A percentile compares a stretch with the other conserved stretches of the same genome.
These are phyloP conservation scores for Serranus cabrilla DNA, from an alignment of 2,797 vertebrate species.

Conservation along the genomic window DNA sequence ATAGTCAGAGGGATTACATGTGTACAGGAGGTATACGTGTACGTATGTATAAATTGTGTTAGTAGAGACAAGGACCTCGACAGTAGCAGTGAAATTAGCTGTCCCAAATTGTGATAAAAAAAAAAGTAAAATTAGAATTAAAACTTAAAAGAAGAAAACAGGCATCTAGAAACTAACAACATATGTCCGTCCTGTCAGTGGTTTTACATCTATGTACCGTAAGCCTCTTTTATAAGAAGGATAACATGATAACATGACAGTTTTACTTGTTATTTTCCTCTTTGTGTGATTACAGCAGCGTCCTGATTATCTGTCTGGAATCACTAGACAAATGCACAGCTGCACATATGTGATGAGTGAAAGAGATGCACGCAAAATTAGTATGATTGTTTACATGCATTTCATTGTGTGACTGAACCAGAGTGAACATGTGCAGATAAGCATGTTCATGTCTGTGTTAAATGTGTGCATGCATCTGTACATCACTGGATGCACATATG, in stretches of 20 bases:
- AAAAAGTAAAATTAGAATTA: background rate
- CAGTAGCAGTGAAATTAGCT: background rate
- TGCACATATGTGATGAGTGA: conserved; percentile 42
- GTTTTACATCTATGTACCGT: background rate
- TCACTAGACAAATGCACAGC: conserved; percentile 41
- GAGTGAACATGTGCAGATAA: conserved; percentile 28
- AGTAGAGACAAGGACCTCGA: background rate
- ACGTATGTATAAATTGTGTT: too few species aligned
- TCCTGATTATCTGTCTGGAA: conserved; percentile 27
- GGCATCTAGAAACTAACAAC: background rate
- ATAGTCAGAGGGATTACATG: too few species aligned
- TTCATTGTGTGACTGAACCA: conserved; percentile 9
- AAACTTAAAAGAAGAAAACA: background rate
- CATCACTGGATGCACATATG: conserved; percentile 2
- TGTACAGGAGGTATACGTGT: too few species aligned
- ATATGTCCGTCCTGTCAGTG: background rate
- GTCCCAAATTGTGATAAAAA: background rate
- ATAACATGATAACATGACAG: background rate
- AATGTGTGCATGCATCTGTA: conserved; percentile 28
- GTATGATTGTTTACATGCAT: conserved; percentile 29
- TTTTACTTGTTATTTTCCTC: background rate
- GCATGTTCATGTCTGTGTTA: conserved; percentile 11
- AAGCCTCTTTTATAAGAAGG: background rate
- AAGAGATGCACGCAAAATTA: background rate
- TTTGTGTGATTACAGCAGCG: conserved; percentile 8